These are phyloP conservation scores for Nowickia ferox DNA, from an alignment of 2,888 invertebrate species.

Conservation along the genomic window DNA sequence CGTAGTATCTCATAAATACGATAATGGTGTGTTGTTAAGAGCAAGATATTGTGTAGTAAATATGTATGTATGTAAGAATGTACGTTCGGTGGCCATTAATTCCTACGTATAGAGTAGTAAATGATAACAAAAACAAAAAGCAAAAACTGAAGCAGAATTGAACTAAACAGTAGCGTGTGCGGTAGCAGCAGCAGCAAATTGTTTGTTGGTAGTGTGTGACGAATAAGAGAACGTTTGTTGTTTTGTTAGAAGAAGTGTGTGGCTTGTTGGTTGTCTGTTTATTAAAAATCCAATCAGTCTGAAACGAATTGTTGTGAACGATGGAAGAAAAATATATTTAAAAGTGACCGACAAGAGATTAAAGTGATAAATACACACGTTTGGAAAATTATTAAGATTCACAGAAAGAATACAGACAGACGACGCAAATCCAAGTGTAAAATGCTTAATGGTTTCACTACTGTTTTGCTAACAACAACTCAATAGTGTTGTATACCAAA, in stretches of 20 bases:
- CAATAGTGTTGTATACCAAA: constrained; percentile 22
- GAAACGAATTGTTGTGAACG: constrained; percentile 81
- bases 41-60: not conserved
- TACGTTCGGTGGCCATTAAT: constrained; percentile 24
- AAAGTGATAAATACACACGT: constrained; percentile 48
- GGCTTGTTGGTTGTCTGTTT: constrained; percentile 78
- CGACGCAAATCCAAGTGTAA: constrained; percentile 34
- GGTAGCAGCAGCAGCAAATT: constrained; percentile 49
- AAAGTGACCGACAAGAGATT: constrained; percentile 36
- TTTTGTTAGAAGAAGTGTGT: constrained; percentile 69
- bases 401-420: constrained; percentile 30
- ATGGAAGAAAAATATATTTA: constrained; percentile 75
- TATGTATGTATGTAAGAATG: not conserved
- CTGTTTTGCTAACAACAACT: constrained; percentile 32
- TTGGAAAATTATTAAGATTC: constrained; percentile 33
- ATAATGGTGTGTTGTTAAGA: constrained; percentile 55
- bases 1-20: constrained; percentile 53
- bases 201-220: constrained; percentile 21
- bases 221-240: constrained; percentile 48
- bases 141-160: constrained; percentile 43
- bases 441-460: constrained; percentile 27
- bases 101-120: constrained; percentile 44
- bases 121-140: constrained; percentile 52
- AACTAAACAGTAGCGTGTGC: constrained; percentile 45
- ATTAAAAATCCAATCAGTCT: constrained; percentile 78